Base-by-base conservation (phyloP, 2,113 vertebrate species). In the Mola mola region DNA sequence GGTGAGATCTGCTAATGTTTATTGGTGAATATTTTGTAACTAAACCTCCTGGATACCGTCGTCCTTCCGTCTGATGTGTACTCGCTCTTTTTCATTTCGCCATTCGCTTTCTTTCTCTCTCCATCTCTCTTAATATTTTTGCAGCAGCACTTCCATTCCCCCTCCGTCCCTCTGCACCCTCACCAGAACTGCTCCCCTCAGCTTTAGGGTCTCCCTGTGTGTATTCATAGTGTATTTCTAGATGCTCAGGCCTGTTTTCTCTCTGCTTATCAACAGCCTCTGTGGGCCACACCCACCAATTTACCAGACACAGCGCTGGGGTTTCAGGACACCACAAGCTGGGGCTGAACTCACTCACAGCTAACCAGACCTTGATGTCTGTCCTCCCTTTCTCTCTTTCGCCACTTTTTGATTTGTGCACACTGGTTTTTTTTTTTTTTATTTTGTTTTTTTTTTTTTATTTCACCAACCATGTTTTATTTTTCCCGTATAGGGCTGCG, bases 141-240 rank as follows among this genome's bases (percentile, higher is more conserved):
- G 33, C 26, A 52, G 26, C 11, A 28, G 10, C 2, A 13, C 37
- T 29, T 29, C 2, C 28, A 29, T 29, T 1, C 44, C 16, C 25
- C 50, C 61, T 56, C 34, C 55, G 8, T 41, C 37, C 47, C 6
- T 49, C 48, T 24, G 28, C 5, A 4, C 10, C 59, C 46, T 48
- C 40, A 21, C 64, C 37, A 40, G 37, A 46, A 20, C 21, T 24
- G 5, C 36, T 43, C 53, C 34, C 73, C 29, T 17, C 46, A 64
- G 55, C 76, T 82, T 59, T 60, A 61, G 57, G 72, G 65, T 88
- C 83, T 74, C 76, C 66, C 71, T 66, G 20, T 60, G 52, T 80
- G 72, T 79, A 85, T 87, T 88, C 81, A 76, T 77, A 75, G 61
- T 52, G 52, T 85, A 87, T 87, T 89, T 89, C 84, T 78, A 89